Conservation (phyloP, 2,797 vertebrate species). For the Staurois parvus region DNA sequence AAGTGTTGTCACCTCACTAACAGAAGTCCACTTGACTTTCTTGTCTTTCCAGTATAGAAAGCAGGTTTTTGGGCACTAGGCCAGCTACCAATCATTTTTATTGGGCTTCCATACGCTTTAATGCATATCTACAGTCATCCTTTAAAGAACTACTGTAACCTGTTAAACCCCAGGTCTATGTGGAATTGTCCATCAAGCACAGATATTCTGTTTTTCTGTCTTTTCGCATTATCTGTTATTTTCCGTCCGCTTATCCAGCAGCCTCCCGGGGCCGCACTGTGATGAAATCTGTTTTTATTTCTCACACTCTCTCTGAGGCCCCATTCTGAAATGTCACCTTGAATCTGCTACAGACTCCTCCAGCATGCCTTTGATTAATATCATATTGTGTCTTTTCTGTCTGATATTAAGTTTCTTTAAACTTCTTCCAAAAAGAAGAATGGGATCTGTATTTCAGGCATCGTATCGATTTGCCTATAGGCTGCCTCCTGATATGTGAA, state of each 20-base stretch:
- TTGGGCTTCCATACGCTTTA: too few relatives aligned
- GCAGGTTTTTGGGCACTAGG: too few relatives aligned
- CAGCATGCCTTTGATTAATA: slow-evolving; percentile 48
- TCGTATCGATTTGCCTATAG: slow-evolving; percentile 38
- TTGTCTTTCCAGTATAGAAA: too few relatives aligned
- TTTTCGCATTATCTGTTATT: not conserved
- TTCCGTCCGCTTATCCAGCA: not conserved
- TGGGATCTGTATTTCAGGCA: slow-evolving; percentile 50
- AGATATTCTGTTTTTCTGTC: not conserved
- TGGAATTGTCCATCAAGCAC: too few relatives aligned
- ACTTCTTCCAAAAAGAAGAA: slow-evolving; percentile 52
- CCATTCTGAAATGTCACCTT: slow-evolving; percentile 54
- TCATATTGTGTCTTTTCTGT: slow-evolving; percentile 53
- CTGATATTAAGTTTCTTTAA: slow-evolving; percentile 47
- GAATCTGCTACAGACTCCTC: slow-evolving; percentile 40
- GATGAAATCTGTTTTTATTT: slow-evolving; percentile 48
- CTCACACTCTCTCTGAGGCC: slow-evolving; percentile 46
- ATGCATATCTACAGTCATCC: too few relatives aligned
- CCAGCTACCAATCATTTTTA: too few relatives aligned
- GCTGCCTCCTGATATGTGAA: slow-evolving; percentile 45
- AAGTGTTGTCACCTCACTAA: too few relatives aligned
- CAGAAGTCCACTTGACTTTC: too few relatives aligned
- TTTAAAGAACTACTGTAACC: too few relatives aligned
- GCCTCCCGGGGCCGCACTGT: slow-evolving; percentile 4
- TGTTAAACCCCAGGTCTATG: too few relatives aligned